phyloP scores from a whole-genome alignment of 2,113 vertebrate genomes.

The Uria lomvia region DNA sequence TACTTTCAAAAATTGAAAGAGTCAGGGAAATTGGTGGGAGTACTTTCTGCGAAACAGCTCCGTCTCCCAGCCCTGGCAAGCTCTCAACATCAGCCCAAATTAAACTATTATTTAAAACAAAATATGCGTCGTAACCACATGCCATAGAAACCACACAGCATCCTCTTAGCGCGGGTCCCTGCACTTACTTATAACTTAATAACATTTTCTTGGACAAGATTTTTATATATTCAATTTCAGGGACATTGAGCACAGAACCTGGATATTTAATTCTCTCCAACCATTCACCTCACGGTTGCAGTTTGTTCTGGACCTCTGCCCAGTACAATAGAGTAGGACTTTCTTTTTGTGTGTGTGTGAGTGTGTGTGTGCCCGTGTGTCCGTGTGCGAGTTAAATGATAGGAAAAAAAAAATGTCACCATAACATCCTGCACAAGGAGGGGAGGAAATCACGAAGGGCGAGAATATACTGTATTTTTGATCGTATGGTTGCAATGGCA shows the following conservation, averaged over 20 bases:
- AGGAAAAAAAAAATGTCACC: neutral
- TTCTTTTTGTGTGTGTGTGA: constrained; percentile 14
- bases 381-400: neutral
- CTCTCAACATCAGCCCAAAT: constrained; percentile 12
- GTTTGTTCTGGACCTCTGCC: constrained; percentile 78
- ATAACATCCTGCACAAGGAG: neutral
- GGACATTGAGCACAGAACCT: constrained; percentile 61
- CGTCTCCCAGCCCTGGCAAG: constrained; percentile 29
- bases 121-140: neutral
- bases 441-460: neutral
- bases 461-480: neutral
- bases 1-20: neutral
- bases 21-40: neutral
- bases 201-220: constrained; percentile 71
- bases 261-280: constrained; percentile 60
- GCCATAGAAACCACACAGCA: constrained; percentile 57
- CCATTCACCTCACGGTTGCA: constrained; percentile 43
- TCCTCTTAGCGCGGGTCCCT: constrained; percentile 68
- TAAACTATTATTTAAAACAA: constrained; percentile 38
- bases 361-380: neutral
- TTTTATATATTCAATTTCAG: constrained; percentile 40
- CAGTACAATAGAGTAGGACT: constrained; percentile 66
- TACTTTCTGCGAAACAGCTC: neutral
- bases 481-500: neutral
- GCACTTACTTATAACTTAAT: constrained; percentile 70